Percentiles rank a stretch among this genome's conserved stretches.
Evolutionary conservation across 2,888 invertebrate genomes (phyloP).

Genomic region (Aspidapion aeneum): DNA sequence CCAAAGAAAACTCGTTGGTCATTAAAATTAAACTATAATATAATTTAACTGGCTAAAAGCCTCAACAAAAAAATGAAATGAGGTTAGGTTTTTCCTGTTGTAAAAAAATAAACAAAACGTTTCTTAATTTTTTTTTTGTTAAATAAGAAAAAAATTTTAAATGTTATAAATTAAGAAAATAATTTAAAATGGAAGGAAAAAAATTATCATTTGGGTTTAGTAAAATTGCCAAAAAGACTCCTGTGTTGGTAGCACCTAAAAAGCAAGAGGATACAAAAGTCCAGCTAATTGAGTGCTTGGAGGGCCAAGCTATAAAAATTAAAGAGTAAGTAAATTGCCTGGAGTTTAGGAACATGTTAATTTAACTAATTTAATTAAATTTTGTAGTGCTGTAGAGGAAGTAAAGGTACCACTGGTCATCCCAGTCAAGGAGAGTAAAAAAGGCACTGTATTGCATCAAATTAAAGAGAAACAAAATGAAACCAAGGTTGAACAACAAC

Average conservation of each 20-base stretch:
- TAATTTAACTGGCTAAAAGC: too few relatives aligned
- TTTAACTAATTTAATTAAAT: too few relatives aligned
- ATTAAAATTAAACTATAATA: too few relatives aligned
- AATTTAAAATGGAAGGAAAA: slow-evolving; percentile 43
- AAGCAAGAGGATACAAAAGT: slow-evolving; percentile 54
- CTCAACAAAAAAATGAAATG: too few relatives aligned
- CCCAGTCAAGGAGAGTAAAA: slow-evolving; percentile 55
- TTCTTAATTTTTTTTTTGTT: not conserved
- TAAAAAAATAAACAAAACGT: not conserved
- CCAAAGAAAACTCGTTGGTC: too few relatives aligned
- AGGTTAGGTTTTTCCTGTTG: not conserved
- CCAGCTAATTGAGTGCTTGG: slow-evolving; percentile 76
- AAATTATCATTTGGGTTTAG: slow-evolving; percentile 81
- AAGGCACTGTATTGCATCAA: slow-evolving; percentile 50
- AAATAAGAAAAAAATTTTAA: not conserved
- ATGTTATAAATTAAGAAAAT: not conserved
- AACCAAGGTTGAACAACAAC: slow-evolving; percentile 25
- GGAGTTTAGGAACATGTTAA: too few relatives aligned
- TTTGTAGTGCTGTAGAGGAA: slow-evolving; percentile 54
- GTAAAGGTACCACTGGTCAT: slow-evolving; percentile 59
- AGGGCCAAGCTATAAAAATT: slow-evolving; percentile 73
- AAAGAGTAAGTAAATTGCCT: slow-evolving; percentile 61
- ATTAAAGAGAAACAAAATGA: slow-evolving; percentile 41
- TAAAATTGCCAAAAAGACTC: slow-evolving; percentile 59
- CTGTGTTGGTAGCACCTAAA: slow-evolving; percentile 43